Evolutionary conservation across 2,888 invertebrate species (phyloP).

Genomic region (Drosophila borborema): DNA sequence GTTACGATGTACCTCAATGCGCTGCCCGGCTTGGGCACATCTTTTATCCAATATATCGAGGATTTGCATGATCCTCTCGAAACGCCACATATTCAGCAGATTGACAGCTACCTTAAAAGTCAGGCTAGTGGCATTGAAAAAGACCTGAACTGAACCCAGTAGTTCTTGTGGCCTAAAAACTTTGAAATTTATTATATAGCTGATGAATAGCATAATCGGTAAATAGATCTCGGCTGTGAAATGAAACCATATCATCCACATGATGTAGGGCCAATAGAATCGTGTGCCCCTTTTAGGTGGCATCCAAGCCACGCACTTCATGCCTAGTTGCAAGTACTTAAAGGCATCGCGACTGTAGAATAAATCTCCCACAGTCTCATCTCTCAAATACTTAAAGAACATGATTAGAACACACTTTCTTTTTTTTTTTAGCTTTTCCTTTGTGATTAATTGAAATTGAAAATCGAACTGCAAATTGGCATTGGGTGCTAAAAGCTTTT

Average conservation of each 20-base stretch:
- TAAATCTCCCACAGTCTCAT: background rate
- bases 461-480: slow-evolving; percentile 24
- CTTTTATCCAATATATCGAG: slow-evolving; percentile 38
- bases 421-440: background rate
- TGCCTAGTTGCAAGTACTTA: slow-evolving; percentile 35
- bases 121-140: slow-evolving; percentile 15
- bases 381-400: slow-evolving; percentile 34
- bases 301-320: slow-evolving; percentile 41
- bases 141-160: slow-evolving; percentile 22
- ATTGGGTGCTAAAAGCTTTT: slow-evolving; percentile 6
- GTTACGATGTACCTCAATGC: slow-evolving; percentile 22
- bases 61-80: slow-evolving; percentile 30
- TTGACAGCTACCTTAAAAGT: background rate
- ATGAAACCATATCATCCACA: background rate
- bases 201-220: slow-evolving; percentile 29
- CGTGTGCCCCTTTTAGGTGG: background rate
- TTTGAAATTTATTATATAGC: slow-evolving; percentile 23
- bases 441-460: background rate
- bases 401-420: slow-evolving; percentile 7
- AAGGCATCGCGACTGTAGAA: slow-evolving; percentile 27
- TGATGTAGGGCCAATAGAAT: slow-evolving; percentile 9
- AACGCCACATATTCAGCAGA: slow-evolving; percentile 1
- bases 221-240: slow-evolving; percentile 12
- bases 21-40: slow-evolving; percentile 3
- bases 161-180: slow-evolving; percentile 20